Evolutionary conservation across 2,888 invertebrate species (phyloP), one percentile per base, ranked within the genome.

Genomic region (Automeris io): DNA sequence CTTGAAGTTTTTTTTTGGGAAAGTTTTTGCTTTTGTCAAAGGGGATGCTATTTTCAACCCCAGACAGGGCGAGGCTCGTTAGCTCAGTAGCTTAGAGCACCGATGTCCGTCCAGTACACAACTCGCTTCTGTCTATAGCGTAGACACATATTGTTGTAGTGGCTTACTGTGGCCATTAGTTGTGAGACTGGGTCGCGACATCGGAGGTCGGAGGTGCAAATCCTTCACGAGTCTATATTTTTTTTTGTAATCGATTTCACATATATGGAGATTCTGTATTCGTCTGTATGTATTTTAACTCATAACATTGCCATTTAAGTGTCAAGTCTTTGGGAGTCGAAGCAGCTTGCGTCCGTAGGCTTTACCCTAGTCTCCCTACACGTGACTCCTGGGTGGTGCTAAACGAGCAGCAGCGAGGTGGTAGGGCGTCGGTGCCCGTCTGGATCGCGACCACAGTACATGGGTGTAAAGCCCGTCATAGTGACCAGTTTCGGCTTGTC

Each of bases 131-230:
- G 19, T 33, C 19, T 21, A 18, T 5, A 9, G 13, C 16, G 26
- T 29, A 29, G 26, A 29, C 26, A 29, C 16, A 16, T 29, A 16
- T 8, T 5, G 16, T 29, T 12, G 25, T 12, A 5, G 12, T 5
- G 6, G 25, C 16, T 16, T 12, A 16, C 4, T 29, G 13, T 16
- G 25, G 7, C 25, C 11, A 25, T 6, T 8, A 29, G 26, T 29
- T 29, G 26, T 29, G 26, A 29, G 26, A 3, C 16, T 16, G 26
- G n/a, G 13, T 29, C 6, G 2, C 13, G 26, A 29, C 26, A 42
- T 38, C 45, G 45, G 42, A 45, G 44, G 46, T 33, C 44, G 46
- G 42, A 40, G 44, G 42, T 44, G 44, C 46, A 42, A 47, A 42
- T 42, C 46, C 43, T 46, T 44, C 46, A 43, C 46, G 42, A 37